These are phyloP conservation scores for Chelmon rostratus DNA, from an alignment of 2,797 vertebrate genomes.

Conservation along the genomic window DNA sequence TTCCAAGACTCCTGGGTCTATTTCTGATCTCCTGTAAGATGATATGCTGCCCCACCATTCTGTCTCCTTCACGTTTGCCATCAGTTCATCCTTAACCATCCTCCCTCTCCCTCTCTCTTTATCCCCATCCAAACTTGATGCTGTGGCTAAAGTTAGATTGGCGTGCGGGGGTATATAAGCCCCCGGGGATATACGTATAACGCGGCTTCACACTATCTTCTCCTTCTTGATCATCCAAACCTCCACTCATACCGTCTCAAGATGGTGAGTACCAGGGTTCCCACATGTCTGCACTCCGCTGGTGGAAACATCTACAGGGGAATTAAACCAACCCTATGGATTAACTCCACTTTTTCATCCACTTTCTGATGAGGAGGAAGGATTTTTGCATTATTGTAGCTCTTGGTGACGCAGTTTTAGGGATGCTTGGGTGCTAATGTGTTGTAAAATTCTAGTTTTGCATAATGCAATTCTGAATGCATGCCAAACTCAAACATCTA, in stretches of 20 bases:
- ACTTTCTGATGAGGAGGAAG: background rate
- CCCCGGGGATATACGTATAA: conserved; percentile 62
- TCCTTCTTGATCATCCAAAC: conserved; percentile 84
- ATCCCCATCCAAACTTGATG: conserved; percentile 87
- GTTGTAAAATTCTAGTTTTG: background rate
- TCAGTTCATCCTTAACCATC: conserved; percentile 65
- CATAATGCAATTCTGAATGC: background rate
- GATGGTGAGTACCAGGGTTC: conserved; percentile 86
- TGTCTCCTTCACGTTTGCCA: conserved; percentile 78
- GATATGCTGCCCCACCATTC: conserved; percentile 76
- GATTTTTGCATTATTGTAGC: conserved; percentile 24
- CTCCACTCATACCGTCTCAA: conserved; percentile 82
- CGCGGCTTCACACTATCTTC: conserved; percentile 86
- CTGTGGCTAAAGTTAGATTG: conserved; percentile 86
- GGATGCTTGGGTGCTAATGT: conserved; percentile 13
- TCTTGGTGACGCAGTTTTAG: conserved; percentile 42
- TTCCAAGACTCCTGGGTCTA: conserved; percentile 88
- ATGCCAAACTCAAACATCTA: background rate
- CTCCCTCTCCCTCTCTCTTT: conserved; percentile 53
- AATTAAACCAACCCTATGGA: conserved; percentile 54
- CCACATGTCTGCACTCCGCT: conserved; percentile 54
- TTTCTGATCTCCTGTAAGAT: conserved; percentile 86
- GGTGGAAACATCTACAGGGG: conserved; percentile 53
- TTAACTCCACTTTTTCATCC: conserved; percentile 41
- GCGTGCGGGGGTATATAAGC: conserved; percentile 83